Conservation (phyloP, 2,888 invertebrate species). For the Coenonympha arcania region DNA sequence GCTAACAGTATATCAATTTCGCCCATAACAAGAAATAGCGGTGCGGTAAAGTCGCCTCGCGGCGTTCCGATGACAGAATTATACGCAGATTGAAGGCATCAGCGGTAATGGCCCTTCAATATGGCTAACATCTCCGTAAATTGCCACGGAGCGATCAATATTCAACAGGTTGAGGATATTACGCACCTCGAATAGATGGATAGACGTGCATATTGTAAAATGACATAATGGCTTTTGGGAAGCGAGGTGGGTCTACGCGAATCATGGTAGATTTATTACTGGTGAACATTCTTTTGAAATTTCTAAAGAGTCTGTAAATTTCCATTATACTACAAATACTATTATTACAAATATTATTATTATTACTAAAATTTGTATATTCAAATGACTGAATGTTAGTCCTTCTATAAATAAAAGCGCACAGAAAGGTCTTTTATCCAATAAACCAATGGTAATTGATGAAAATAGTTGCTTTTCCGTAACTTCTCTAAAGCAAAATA, state of each 20-base stretch:
- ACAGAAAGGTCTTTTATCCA: no score
- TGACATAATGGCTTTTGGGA: not conserved
- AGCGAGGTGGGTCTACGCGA: not conserved
- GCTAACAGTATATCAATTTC: no score
- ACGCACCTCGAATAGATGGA: not conserved
- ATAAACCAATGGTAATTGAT: no score
- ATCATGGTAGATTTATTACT: conserved; percentile 1
- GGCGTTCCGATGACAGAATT: conserved; percentile 15
- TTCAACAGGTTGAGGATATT: conserved; percentile 22
- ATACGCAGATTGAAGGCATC: conserved; percentile 14
- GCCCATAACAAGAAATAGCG: not conserved
- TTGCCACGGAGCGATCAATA: conserved; percentile 22
- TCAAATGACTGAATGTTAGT: no score
- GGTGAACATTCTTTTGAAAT: not conserved
- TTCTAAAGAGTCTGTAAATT: not conserved
- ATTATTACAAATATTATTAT: no score
- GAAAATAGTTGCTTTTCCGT: no score
- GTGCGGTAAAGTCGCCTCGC: conserved; percentile 2
- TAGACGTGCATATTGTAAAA: conserved; percentile 6
- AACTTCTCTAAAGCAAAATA: no score
- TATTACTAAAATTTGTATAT: no score
- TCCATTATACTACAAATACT: no score
- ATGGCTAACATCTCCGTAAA: conserved; percentile 25
- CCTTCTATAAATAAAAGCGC: no score
- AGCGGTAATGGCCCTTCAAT: conserved; percentile 22